These are phyloP conservation scores for Cryptophagus acutangulus DNA, from an alignment of 2,888 invertebrate genomes.

Conservation along the genomic window DNA sequence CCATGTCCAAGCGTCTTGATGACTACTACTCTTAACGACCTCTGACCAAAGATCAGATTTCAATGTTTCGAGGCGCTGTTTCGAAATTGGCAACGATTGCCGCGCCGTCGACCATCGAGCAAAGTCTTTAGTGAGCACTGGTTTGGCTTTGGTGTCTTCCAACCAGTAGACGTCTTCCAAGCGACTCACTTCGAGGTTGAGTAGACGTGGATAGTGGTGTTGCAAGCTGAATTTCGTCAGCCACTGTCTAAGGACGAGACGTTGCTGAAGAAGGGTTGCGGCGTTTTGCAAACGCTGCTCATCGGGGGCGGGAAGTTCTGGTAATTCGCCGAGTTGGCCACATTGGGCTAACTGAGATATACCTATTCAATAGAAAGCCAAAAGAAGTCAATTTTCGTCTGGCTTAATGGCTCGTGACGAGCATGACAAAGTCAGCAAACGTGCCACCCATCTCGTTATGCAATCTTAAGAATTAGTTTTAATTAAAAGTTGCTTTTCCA, in stretches of 20 bases:
- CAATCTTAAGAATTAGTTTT: too few relatives aligned
- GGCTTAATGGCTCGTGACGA: too few relatives aligned
- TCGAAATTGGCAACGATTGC: slow-evolving; percentile 76
- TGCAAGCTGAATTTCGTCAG: slow-evolving; percentile 68
- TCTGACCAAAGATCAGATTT: slow-evolving; percentile 83
- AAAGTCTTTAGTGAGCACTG: slow-evolving; percentile 71
- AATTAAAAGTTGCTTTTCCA: too few relatives aligned
- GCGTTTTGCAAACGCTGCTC: slow-evolving; percentile 79
- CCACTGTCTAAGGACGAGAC: slow-evolving; percentile 81
- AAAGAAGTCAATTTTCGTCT: too few relatives aligned
- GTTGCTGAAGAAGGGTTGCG: slow-evolving; percentile 74
- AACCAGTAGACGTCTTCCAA: slow-evolving; percentile 84
- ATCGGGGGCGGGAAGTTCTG: slow-evolving; percentile 78
- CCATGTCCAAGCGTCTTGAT: slow-evolving; percentile 88
- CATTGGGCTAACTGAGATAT: slow-evolving; percentile 80
- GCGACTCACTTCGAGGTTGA: slow-evolving; percentile 77
- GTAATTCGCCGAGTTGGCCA: slow-evolving; percentile 71
- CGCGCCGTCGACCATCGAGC: slow-evolving; percentile 74
- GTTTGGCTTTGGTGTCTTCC: slow-evolving; percentile 73
- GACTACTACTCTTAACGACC: slow-evolving; percentile 78
- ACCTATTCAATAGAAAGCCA: slow-evolving; percentile 52
- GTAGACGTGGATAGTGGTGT: slow-evolving; percentile 67
- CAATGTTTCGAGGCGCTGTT: slow-evolving; percentile 69
- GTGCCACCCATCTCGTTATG: too few relatives aligned
- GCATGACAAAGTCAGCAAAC: too few relatives aligned